A percentile compares a stretch with the other conserved stretches of the same genome.
phyloP scores from a whole-genome alignment of 2,888 invertebrate genomes.

The Phaonia tiefii region DNA sequence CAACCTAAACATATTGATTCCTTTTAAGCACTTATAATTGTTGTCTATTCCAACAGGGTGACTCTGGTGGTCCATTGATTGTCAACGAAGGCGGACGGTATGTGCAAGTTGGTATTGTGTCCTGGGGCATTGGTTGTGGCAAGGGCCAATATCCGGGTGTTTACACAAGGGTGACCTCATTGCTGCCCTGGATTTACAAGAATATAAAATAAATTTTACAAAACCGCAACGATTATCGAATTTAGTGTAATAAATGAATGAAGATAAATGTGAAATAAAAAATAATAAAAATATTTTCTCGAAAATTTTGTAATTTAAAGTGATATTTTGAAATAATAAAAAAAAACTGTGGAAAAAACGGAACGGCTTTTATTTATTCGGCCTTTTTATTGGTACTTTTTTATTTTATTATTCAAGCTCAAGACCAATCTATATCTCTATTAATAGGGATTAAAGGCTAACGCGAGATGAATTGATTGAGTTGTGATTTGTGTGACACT shows the following conservation, averaged over 20 bases:
- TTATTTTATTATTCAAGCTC: no score
- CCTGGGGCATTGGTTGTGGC: slow-evolving; percentile 95
- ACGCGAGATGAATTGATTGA: no score
- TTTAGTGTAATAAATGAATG: slow-evolving; percentile 18
- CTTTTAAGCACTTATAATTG: background rate
- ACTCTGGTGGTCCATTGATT: slow-evolving; percentile 94
- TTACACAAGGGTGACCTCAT: slow-evolving; percentile 91
- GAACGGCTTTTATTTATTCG: no score
- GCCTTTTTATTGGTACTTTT: no score
- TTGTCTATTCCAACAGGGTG: slow-evolving; percentile 85
- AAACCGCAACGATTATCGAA: background rate
- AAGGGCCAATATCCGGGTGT: slow-evolving; percentile 96
- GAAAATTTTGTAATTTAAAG: slow-evolving; percentile 27
- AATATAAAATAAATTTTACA: slow-evolving; percentile 83
- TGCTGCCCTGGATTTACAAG: slow-evolving; percentile 92
- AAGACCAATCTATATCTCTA: no score
- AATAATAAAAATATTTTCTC: no score
- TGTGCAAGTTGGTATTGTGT: slow-evolving; percentile 93
- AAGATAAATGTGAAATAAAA: slow-evolving; percentile 13
- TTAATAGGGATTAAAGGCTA: no score
- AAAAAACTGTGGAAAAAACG: slow-evolving; percentile 40
- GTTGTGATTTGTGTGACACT: no score
- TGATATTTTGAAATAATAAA: slow-evolving; percentile 36
- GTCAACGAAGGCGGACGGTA: slow-evolving; percentile 88
- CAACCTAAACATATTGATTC: no score